Conservation (phyloP, 2,113 vertebrate species). For the Notarius lentiginosus region DNA sequence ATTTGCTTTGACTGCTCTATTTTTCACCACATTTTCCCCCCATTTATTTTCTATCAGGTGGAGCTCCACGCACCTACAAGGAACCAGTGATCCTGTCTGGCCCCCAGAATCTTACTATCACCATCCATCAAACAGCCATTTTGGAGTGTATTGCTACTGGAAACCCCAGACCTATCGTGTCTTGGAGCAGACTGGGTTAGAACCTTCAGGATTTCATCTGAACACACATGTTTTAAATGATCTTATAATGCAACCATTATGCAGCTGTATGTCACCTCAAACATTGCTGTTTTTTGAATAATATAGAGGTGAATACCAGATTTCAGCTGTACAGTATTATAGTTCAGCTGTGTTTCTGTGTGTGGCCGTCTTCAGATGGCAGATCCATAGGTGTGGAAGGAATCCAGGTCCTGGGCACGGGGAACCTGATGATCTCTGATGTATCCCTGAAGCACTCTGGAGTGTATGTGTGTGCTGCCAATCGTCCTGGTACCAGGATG, state of each 20-base stretch:
- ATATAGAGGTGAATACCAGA: neutral
- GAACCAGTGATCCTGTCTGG: constrained; percentile 76
- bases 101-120: constrained; percentile 79
- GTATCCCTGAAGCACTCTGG: constrained; percentile 77
- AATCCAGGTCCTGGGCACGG: constrained; percentile 78
- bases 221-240: neutral
- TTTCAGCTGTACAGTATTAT: neutral
- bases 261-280: neutral
- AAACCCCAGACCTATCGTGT: constrained; percentile 72
- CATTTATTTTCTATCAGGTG: constrained; percentile 54
- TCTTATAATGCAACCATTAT: neutral
- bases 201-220: neutral
- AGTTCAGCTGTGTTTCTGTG: constrained; percentile 19
- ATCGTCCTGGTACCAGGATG: constrained; percentile 74
- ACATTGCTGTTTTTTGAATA: neutral
- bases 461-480: constrained; percentile 79
- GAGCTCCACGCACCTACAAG: constrained; percentile 64
- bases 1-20: neutral
- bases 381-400: constrained; percentile 81
- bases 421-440: constrained; percentile 82
- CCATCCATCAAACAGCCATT: constrained; percentile 71
- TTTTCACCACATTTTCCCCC: neutral
- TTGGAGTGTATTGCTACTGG: constrained; percentile 74
- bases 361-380: constrained; percentile 65
- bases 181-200: constrained; percentile 76